phyloP scores from a whole-genome alignment of 2,888 invertebrate species.

The Eulithis testata region DNA sequence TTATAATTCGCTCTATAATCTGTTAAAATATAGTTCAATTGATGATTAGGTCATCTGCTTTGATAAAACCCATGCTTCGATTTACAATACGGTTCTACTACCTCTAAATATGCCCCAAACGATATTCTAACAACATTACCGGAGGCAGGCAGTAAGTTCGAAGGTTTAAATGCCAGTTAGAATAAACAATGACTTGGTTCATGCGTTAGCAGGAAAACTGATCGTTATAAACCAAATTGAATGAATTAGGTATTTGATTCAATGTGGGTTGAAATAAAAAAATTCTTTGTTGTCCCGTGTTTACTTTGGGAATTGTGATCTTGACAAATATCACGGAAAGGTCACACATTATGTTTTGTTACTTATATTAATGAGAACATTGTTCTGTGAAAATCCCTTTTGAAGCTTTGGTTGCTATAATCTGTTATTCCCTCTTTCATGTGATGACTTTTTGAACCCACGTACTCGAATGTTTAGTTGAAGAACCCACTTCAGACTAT shows the following conservation, averaged over 20 bases:
- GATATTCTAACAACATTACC: constrained; percentile 10
- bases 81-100: constrained; percentile 9
- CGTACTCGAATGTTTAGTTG: too few species aligned
- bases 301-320: constrained; percentile 15
- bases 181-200: constrained; percentile 32
- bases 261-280: constrained; percentile 26
- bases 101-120: constrained; percentile 15
- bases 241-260: constrained; percentile 24
- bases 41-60: constrained; percentile 22
- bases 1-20: constrained; percentile 15
- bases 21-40: constrained; percentile 41
- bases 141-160: constrained; percentile 15
- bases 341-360: constrained; percentile 12
- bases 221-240: constrained; percentile 34
- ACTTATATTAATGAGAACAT: too few species aligned
- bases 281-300: constrained; percentile 24
- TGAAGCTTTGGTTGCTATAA: too few species aligned
- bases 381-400: too few species aligned
- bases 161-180: constrained; percentile 18
- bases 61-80: constrained; percentile 10
- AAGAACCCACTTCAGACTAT: too few species aligned
- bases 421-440: too few species aligned
- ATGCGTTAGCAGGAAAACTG: constrained; percentile 32
- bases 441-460: too few species aligned
- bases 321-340: constrained; percentile 16